Conservation (phyloP, 2,113 vertebrate genomes). For the Oreocharis arfaki region DNA sequence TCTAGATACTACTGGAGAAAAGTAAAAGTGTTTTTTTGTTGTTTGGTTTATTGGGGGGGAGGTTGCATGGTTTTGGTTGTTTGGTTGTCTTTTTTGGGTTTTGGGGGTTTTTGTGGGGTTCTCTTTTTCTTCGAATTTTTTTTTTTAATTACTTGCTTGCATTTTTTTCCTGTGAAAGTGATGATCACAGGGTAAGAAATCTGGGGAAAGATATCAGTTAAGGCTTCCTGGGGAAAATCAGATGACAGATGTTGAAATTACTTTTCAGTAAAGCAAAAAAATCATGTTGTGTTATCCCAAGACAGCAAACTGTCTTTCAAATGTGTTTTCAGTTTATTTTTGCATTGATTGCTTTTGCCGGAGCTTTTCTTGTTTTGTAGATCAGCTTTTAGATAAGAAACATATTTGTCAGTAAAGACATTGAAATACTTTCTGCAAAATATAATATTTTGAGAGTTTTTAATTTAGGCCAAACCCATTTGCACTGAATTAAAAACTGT, state of each 20-base stretch:
- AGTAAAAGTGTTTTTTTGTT: background rate
- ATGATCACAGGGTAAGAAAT: background rate
- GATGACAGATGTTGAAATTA: background rate
- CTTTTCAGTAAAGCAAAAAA: background rate
- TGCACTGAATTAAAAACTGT: background rate
- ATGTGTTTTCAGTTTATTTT: background rate
- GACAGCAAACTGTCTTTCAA: background rate
- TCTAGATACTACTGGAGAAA: background rate
- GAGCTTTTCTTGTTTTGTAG: background rate
- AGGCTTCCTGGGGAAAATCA: background rate
- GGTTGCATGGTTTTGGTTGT: background rate
- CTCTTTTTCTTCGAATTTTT: background rate
- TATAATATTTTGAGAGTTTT: background rate
- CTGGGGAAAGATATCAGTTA: background rate
- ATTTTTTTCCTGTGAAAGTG: background rate
- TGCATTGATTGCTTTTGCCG: background rate
- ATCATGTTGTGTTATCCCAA: background rate
- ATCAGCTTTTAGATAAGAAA: background rate
- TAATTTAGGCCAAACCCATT: background rate
- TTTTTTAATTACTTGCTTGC: background rate
- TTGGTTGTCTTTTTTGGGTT: background rate
- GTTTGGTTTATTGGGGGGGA: background rate
- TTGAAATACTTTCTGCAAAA: background rate
- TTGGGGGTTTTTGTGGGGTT: background rate
- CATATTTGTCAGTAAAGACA: background rate